Conservation (phyloP, 2,888 invertebrate genomes). For the Panopea generosa region DNA sequence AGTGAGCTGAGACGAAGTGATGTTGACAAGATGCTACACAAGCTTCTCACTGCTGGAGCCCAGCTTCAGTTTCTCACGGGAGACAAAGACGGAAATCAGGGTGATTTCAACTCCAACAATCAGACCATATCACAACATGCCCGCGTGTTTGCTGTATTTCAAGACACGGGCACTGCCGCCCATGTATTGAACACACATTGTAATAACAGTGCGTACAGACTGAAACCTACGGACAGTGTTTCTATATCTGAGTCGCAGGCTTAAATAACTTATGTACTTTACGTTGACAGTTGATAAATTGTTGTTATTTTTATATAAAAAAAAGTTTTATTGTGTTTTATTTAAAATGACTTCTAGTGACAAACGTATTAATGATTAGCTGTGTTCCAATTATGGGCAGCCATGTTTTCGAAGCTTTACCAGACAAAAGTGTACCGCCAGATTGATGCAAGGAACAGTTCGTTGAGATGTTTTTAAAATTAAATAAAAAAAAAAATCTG, state of each 20-base stretch:
- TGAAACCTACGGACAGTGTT: slow-evolving; percentile 38
- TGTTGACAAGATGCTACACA: slow-evolving; percentile 60
- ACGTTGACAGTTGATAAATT: slow-evolving; percentile 31
- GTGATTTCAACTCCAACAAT: slow-evolving; percentile 54
- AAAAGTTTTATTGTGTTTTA: slow-evolving; percentile 63
- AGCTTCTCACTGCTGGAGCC: slow-evolving; percentile 58
- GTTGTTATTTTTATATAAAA: slow-evolving; percentile 57
- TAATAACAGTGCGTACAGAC: slow-evolving; percentile 37
- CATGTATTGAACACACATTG: slow-evolving; percentile 54
- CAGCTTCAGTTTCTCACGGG: slow-evolving; percentile 49
- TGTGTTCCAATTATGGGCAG: too few relatives aligned
- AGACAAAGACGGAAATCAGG: slow-evolving; percentile 41
- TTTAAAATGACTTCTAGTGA: slow-evolving; percentile 29
- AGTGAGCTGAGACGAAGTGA: slow-evolving; percentile 41
- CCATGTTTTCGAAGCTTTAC: too few relatives aligned
- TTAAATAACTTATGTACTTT: slow-evolving; percentile 22
- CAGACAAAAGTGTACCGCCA: too few relatives aligned
- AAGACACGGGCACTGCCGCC: slow-evolving; percentile 47
- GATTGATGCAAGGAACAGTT: too few relatives aligned
- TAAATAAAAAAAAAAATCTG: too few relatives aligned
- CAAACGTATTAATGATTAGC: too few relatives aligned
- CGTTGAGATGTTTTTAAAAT: too few relatives aligned
- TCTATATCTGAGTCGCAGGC: slow-evolving; percentile 36
- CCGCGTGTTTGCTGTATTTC: slow-evolving; percentile 62
- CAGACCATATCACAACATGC: slow-evolving; percentile 58